A percentile compares a stretch with the other conserved stretches of the same genome.
Conservation (phyloP, 2,797 vertebrate genomes). For the Allobates femoralis region DNA sequence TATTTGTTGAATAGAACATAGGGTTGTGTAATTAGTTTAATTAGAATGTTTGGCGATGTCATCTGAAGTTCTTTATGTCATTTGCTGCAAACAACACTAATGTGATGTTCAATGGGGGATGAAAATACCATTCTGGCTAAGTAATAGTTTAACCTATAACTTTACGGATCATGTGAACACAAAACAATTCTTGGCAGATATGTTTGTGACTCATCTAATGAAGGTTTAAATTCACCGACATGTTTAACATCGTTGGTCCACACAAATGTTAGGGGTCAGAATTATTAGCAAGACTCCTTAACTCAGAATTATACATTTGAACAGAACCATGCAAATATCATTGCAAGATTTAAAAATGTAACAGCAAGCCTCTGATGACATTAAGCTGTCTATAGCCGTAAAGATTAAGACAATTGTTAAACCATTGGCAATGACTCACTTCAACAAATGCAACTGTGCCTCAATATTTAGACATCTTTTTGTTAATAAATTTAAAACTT, state of each 20-base stretch:
- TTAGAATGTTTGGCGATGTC: conserved; percentile 52
- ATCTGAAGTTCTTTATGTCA: conserved; percentile 41
- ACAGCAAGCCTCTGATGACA: background rate
- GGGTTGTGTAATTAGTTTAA: conserved; percentile 55
- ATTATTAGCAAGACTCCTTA: background rate
- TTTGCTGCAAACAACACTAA: conserved; percentile 32
- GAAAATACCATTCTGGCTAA: conserved; percentile 54
- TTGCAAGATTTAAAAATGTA: background rate
- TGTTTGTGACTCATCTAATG: background rate
- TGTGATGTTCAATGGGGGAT: conserved; percentile 52
- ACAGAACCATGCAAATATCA: background rate
- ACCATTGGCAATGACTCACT: background rate
- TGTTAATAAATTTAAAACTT: background rate
- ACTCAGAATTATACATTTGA: background rate
- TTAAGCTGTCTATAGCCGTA: background rate
- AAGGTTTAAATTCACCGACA: background rate
- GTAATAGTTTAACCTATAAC: conserved; percentile 41
- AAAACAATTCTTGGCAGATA: conserved; percentile 7
- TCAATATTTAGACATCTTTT: background rate
- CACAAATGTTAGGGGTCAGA: background rate
- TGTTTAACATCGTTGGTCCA: conserved; percentile 28
- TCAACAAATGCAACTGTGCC: background rate
- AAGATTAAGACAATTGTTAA: background rate
- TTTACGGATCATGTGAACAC: conserved; percentile 31
- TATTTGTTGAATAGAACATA: conserved; percentile 47